A percentile compares a stretch with the other conserved stretches of the same genome.
Evolutionary conservation across 1,140 invertebrate species (phyloP).

Genomic region (Pseudomyrmex dendroicus): DNA sequence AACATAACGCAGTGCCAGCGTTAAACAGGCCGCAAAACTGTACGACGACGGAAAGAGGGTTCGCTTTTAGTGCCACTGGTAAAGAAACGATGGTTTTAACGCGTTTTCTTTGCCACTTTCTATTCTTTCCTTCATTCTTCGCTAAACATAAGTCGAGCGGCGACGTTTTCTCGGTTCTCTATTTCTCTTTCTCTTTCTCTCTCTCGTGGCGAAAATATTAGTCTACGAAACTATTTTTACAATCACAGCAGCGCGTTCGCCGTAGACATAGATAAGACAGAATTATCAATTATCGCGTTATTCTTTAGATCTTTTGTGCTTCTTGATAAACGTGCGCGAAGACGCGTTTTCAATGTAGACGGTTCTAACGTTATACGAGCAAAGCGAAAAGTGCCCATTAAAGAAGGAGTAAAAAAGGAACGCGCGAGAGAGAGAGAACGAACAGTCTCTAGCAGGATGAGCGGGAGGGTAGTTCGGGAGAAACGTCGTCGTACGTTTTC

Average conservation of each 20-base stretch:
- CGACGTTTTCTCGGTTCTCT: too few species aligned
- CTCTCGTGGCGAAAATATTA: slow-evolving; percentile 23
- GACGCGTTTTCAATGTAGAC: slow-evolving; percentile 36
- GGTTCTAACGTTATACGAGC: slow-evolving; percentile 66
- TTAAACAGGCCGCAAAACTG: slow-evolving; percentile 63
- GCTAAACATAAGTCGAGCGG: slow-evolving; percentile 31
- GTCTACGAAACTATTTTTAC: neutral
- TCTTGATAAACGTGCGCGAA: neutral
- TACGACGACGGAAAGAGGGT: neutral
- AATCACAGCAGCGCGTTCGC: neutral
- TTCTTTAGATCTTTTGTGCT: too few species aligned
- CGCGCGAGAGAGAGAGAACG: neutral
- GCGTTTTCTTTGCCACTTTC: neutral
- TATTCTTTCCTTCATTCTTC: neutral
- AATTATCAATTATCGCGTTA: neutral
- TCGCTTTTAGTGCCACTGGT: slow-evolving; percentile 64
- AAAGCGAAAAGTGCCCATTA: slow-evolving; percentile 68
- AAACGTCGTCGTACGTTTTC: slow-evolving; percentile 48
- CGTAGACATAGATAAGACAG: neutral
- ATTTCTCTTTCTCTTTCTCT: neutral
- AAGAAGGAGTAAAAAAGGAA: slow-evolving; percentile 58
- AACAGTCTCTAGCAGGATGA: neutral
- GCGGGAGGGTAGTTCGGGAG: neutral
- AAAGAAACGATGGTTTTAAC: slow-evolving; percentile 52
- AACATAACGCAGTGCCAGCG: slow-evolving; percentile 50